Percentiles rank a stretch among this genome's conserved stretches.
Evolutionary conservation across 2,888 invertebrate species (phyloP).

Genomic region (Pinctada fucata): DNA sequence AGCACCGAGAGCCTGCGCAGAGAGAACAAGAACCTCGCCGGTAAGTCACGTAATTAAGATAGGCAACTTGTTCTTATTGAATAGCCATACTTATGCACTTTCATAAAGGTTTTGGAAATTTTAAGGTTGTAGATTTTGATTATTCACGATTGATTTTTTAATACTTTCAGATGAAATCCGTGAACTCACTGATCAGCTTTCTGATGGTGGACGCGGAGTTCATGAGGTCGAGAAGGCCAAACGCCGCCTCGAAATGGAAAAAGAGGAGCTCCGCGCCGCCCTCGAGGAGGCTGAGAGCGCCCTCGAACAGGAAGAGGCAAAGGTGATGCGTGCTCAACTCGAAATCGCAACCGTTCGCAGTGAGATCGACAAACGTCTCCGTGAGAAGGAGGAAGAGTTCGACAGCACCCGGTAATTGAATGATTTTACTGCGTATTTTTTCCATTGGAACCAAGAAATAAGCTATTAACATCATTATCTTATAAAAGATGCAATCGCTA

Average conservation of each 20-base stretch:
- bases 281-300: conserved; percentile 99
- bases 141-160: not conserved
- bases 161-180: conserved; percentile 91
- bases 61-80: no score
- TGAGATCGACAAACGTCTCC: conserved; percentile 99
- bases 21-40: conserved; percentile 99
- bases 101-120: no score
- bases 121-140: not conserved
- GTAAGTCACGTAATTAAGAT: conserved; percentile 44
- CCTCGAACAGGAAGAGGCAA: conserved; percentile 99
- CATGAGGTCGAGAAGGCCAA: conserved; percentile 99
- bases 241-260: conserved; percentile 98
- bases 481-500: no score
- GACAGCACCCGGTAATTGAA: conserved; percentile 88
- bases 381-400: conserved; percentile 99
- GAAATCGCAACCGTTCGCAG: conserved; percentile 99
- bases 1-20: conserved; percentile 98
- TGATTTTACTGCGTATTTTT: no score
- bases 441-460: no score
- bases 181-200: conserved; percentile 99
- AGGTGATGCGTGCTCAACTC: conserved; percentile 91
- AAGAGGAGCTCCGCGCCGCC: conserved; percentile 99
- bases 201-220: conserved; percentile 99
- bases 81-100: no score
- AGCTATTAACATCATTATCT: no score